Base-by-base conservation (phyloP, 1,140 invertebrate species). In the Apis dorsata region DNA sequence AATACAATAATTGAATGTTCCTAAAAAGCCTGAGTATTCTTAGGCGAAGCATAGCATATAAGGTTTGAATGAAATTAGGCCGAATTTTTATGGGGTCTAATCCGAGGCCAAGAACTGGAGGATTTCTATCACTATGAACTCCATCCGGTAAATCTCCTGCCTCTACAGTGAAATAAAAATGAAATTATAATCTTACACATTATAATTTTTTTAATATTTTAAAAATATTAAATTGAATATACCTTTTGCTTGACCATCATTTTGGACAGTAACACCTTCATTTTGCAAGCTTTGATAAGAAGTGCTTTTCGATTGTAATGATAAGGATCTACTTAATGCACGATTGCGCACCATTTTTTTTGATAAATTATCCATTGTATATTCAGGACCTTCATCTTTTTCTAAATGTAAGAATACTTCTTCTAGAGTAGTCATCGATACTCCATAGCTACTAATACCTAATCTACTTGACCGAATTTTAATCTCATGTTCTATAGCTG, bases 381-480 rank as follows among this genome's bases (percentile, higher is more conserved):
- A 94, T 74, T 95, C 96, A 0, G 95, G 94, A 65, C 96, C 96
- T 60, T 95, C 96, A 79, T 96, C 95, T 68, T 96, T 96, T 92
- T 97, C 97, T 69, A 98, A 89, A 88, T 97, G 96, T 60, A 98
- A 93, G 69, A 96, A 96, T 44, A 96, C 98, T 92, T 99, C 98
- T 93, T 99, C 98, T 78, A 99, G 92, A 0, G 98, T 98, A 21
- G 98, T 98, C 96, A 99, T 98, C 49, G 98, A 98, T 1, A 99
- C 96, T 0, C 98, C 98, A 92, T 98, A 99, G 90, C 97, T 98
- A 81, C 95, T 96, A 74, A 99, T 97, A 34, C 97, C 97, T 21
- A 97, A 92, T 78, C 95, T 93, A 60, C 94, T 95, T 11, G 94
- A 93, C 86, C 95, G 95, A n/a, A 95, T 95, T 76, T 95, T 95